These are phyloP conservation scores for Alviniconcha strummeri DNA, from an alignment of 2,888 invertebrate species.

Conservation along the genomic window DNA sequence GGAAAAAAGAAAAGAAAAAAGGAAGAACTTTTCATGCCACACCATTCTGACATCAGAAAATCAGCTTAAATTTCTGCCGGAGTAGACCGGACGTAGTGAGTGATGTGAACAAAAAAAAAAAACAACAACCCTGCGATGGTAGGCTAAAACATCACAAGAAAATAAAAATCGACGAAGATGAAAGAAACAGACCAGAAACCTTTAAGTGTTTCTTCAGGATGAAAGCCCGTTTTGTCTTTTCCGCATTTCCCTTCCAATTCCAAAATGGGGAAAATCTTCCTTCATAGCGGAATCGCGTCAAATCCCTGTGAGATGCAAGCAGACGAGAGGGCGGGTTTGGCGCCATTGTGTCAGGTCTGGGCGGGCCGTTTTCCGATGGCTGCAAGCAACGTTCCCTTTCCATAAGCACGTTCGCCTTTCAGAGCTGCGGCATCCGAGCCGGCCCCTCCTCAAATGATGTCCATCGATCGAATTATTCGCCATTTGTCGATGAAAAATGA, in stretches of 20 bases:
- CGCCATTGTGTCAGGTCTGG: slow-evolving; percentile 28
- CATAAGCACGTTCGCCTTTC: slow-evolving; percentile 32
- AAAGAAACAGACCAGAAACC: no score
- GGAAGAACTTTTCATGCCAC: no score
- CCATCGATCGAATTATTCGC: slow-evolving; percentile 37
- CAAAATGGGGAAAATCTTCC: not conserved
- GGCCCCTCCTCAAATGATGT: slow-evolving; percentile 29
- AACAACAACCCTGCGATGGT: no score
- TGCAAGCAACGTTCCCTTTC: not conserved
- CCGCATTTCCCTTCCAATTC: not conserved
- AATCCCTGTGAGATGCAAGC: slow-evolving; percentile 28
- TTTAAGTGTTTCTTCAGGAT: no score
- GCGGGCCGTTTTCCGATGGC: slow-evolving; percentile 14
- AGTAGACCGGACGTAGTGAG: no score
- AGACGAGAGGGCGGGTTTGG: slow-evolving; percentile 22
- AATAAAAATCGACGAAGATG: no score
- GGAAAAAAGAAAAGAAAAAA: no score
- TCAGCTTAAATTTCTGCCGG: no score
- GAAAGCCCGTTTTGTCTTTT: not conserved
- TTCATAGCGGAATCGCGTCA: not conserved
- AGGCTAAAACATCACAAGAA: no score
- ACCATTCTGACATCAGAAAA: no score
- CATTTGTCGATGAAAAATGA: slow-evolving; percentile 32
- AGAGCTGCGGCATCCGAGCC: slow-evolving; percentile 27
- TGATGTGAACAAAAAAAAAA: no score